Conservation (phyloP, 2,888 invertebrate genomes). For the Agrochola lychnidis region DNA sequence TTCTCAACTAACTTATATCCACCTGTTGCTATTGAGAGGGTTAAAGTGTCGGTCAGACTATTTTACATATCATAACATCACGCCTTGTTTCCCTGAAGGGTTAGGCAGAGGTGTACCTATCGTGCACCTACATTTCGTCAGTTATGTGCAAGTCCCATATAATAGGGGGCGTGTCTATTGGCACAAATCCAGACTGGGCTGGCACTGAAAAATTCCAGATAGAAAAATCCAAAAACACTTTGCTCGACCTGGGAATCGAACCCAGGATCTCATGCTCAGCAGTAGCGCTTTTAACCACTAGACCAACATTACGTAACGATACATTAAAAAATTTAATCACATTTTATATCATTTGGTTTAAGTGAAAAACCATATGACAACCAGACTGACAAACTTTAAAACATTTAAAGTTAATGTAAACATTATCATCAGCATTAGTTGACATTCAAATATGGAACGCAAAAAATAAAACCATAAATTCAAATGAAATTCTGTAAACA, state of each 20-base stretch:
- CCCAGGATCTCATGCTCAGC: background rate
- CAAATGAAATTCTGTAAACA: constrained; percentile 10
- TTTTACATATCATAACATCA: background rate
- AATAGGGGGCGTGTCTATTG: background rate
- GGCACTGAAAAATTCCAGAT: background rate
- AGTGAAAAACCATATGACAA: background rate
- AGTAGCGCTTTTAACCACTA: too few relatives aligned
- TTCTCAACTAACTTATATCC: background rate
- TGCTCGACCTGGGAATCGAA: background rate
- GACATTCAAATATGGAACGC: background rate
- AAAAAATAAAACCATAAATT: background rate
- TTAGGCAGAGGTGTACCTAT: background rate
- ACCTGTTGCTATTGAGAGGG: constrained; percentile 20
- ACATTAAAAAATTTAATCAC: too few relatives aligned
- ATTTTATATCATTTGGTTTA: background rate
- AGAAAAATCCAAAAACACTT: background rate
- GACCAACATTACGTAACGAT: too few relatives aligned
- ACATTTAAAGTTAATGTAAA: background rate
- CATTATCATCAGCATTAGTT: background rate
- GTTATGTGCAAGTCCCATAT: background rate
- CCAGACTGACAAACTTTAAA: background rate
- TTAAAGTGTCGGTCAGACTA: constrained; percentile 30
- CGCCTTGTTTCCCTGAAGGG: background rate
- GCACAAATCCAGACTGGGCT: background rate
- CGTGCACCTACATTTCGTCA: background rate